Evolutionary conservation across 2,888 invertebrate species (phyloP).

Genomic region (Zaprionus obscuricornis): DNA sequence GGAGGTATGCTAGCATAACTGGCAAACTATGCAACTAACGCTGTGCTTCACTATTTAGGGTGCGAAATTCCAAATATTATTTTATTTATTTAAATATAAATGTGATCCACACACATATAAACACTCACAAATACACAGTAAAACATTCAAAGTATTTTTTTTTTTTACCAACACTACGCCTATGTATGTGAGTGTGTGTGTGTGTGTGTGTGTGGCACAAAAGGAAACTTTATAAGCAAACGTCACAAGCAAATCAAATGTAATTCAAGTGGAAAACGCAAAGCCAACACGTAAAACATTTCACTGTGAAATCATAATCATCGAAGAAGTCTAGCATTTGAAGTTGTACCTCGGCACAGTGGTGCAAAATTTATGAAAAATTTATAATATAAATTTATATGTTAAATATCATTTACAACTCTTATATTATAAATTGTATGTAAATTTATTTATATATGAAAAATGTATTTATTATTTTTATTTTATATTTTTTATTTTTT

Average conservation of each 20-base stretch:
- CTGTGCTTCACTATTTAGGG: conserved; percentile 67
- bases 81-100: conserved; percentile 79
- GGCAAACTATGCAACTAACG: conserved; percentile 14
- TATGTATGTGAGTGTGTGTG: background rate
- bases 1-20: background rate
- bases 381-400: background rate
- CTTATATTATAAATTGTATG: no score
- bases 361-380: conserved; percentile 20
- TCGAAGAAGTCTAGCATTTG: conserved; percentile 13
- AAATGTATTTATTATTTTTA: no score
- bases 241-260: conserved; percentile 55
- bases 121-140: conserved; percentile 4
- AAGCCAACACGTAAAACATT: conserved; percentile 57
- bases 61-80: conserved; percentile 81
- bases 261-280: conserved; percentile 67
- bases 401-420: conserved; percentile 25
- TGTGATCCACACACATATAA: conserved; percentile 41
- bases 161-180: background rate
- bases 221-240: conserved; percentile 39
- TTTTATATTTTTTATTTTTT: no score
- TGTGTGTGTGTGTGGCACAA: conserved; percentile 10
- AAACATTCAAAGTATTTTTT: conserved; percentile 7
- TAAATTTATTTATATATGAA: no score
- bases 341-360: conserved; percentile 38
- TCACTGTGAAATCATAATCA: conserved; percentile 9